Percentiles rank a stretch among this genome's conserved stretches.
Evolutionary conservation across 1,140 invertebrate genomes (phyloP).

Genomic region (Sitodiplosis mosellana): DNA sequence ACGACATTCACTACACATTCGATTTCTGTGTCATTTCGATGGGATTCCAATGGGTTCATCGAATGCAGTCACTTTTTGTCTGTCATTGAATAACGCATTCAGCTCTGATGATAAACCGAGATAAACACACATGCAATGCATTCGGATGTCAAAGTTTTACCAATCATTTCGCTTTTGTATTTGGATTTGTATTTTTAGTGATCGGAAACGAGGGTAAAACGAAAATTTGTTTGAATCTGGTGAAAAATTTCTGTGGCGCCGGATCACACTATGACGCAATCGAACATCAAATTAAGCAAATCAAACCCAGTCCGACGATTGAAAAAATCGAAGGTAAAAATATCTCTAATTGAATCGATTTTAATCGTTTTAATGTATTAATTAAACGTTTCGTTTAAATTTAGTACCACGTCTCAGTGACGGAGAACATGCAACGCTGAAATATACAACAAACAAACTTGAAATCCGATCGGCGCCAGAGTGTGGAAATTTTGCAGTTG

Average conservation of each 20-base stretch:
- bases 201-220: conserved; percentile 30
- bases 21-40: no score
- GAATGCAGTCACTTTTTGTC: background rate
- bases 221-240: conserved; percentile 35
- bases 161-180: background rate
- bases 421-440: conserved; percentile 16
- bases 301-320: background rate
- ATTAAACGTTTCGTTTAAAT: background rate
- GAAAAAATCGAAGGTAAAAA: background rate
- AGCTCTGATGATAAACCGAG: no score
- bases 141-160: background rate
- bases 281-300: conserved; percentile 11
- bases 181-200: conserved; percentile 6
- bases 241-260: conserved; percentile 28
- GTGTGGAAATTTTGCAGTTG: conserved; percentile 36
- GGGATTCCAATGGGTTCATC: background rate
- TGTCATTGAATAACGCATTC: background rate
- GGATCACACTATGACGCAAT: conserved; percentile 17
- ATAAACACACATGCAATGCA: background rate
- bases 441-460: conserved; percentile 25
- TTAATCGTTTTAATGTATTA: background rate
- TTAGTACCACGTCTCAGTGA: conserved; percentile 11
- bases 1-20: no score
- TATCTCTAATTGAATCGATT: background rate
- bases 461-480: conserved; percentile 26